Evolutionary conservation across 2,797 vertebrate species (phyloP).

Genomic region (Falco columbarius): DNA sequence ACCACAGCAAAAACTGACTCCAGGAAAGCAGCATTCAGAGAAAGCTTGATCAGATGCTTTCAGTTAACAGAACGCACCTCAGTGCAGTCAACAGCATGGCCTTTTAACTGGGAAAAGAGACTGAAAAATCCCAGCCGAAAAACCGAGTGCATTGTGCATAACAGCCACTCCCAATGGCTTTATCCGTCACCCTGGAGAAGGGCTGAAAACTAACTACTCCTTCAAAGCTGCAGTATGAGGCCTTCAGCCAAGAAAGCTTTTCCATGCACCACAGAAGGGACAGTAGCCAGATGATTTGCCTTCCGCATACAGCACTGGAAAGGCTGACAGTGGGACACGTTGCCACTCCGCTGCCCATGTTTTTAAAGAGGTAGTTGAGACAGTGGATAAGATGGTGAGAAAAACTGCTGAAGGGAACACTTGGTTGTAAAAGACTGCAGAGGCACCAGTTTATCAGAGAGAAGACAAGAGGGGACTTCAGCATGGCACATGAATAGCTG

Average conservation of each 20-base stretch:
- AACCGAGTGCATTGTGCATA: neutral
- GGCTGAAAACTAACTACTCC: neutral
- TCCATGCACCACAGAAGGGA: neutral
- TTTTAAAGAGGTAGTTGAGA: neutral
- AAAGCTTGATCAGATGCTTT: neutral
- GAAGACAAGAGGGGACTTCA: neutral
- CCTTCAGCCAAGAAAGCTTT: neutral
- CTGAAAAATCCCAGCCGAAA: neutral
- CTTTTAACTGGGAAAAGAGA: neutral
- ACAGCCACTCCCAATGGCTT: neutral
- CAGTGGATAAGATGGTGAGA: neutral
- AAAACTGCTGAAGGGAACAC: neutral
- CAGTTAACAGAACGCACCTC: neutral
- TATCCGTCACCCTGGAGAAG: neutral
- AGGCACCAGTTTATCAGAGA: neutral
- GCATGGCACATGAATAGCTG: neutral
- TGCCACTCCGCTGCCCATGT: neutral
- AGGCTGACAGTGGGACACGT: neutral
- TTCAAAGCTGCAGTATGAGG: neutral
- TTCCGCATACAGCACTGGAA: neutral
- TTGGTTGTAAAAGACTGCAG: neutral
- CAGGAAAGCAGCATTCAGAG: neutral
- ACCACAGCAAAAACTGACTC: neutral
- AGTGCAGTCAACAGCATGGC: neutral
- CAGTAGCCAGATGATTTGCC: neutral